Percentiles rank a stretch among this genome's conserved stretches.
Conservation (phyloP, 37 sponge, comb jelly and placozoan species). For the Ephydatia muelleri region DNA sequence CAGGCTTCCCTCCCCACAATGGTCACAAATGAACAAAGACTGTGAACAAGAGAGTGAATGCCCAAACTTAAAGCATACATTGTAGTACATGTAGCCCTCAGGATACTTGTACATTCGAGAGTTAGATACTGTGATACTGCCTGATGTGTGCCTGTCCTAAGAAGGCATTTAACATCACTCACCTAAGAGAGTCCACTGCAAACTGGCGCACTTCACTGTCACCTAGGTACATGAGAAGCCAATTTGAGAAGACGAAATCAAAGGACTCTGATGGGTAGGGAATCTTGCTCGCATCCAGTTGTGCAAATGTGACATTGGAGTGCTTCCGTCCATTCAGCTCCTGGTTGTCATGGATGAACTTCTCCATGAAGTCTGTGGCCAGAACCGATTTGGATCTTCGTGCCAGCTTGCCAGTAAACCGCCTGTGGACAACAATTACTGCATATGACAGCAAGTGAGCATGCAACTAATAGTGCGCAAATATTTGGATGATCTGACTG, state of each 20-base stretch:
- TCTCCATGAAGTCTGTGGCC: conserved; percentile 63
- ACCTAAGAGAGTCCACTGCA: conserved; percentile 31
- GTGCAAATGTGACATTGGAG: conserved; percentile 35
- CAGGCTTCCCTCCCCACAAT: too few species aligned
- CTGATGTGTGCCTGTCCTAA: not conserved
- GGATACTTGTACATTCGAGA: too few species aligned
- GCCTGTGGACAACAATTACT: conserved; percentile 11
- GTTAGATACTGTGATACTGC: too few species aligned
- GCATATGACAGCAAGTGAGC: not conserved
- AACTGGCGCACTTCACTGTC: conserved; percentile 47
- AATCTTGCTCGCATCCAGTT: conserved; percentile 49
- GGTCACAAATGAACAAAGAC: too few species aligned
- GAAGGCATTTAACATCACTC: not conserved
- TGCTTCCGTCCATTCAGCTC: conserved; percentile 28
- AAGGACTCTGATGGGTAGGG: conserved; percentile 15
- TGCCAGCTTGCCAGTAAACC: conserved; percentile 55
- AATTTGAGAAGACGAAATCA: conserved; percentile 68
- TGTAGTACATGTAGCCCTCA: too few species aligned
- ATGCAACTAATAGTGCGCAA: not conserved
- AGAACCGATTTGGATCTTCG: conserved; percentile 33
- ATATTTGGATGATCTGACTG: too few species aligned
- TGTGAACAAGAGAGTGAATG: too few species aligned
- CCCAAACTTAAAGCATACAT: too few species aligned
- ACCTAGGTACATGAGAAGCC: conserved; percentile 70
- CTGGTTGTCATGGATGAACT: conserved; percentile 54